Conservation (phyloP, 2,797 vertebrate species). For the Notolabrus celidotus region DNA sequence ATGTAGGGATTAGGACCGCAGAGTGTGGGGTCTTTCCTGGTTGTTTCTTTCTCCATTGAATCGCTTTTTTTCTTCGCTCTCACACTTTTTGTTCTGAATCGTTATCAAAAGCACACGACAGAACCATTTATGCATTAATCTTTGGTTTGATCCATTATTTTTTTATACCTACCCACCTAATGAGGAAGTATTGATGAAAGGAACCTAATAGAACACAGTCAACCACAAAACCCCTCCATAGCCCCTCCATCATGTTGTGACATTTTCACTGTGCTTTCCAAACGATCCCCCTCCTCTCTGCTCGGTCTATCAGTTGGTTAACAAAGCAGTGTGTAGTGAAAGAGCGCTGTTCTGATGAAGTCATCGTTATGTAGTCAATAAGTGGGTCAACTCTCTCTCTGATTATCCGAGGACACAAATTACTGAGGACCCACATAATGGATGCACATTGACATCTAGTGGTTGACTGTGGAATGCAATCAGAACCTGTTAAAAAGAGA, state of each 20-base stretch:
- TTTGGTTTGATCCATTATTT: background rate
- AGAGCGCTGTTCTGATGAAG: constrained; percentile 64
- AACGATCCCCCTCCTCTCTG: background rate
- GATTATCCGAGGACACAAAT: constrained; percentile 51
- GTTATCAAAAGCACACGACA: too few species aligned
- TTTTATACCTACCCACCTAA: background rate
- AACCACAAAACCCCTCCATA: background rate
- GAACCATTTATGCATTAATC: background rate
- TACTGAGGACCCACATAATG: background rate
- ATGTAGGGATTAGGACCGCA: constrained; percentile 33
- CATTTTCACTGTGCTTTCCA: background rate
- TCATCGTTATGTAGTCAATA: constrained; percentile 72
- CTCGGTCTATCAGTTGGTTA: constrained; percentile 22
- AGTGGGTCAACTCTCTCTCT: constrained; percentile 74
- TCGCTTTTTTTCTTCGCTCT: too few species aligned
- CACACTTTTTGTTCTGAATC: too few species aligned
- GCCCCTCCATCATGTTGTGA: background rate
- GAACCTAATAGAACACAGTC: background rate
- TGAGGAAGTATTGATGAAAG: constrained; percentile 5
- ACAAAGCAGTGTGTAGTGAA: constrained; percentile 28
- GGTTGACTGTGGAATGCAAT: constrained; percentile 41
- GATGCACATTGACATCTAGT: constrained; percentile 73
- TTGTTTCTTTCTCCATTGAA: too few species aligned
- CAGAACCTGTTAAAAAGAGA: too few species aligned
- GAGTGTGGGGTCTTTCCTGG: background rate